Percentiles rank a stretch among this genome's conserved stretches.
Conservation (phyloP, 2,797 vertebrate species). For the Hydrocynus forskahlii region DNA sequence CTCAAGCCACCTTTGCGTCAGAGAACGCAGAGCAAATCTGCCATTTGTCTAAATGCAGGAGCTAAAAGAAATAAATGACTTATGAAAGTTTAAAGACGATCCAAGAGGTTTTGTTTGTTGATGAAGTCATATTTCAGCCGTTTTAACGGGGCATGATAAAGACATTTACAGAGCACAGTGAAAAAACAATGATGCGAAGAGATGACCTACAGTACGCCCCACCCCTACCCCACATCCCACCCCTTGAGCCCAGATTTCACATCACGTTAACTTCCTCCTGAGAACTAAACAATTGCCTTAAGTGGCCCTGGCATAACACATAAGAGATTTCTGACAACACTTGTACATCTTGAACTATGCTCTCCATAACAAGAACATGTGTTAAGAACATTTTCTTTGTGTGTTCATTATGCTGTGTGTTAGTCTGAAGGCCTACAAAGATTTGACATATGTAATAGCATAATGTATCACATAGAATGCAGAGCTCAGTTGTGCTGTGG, state of each 20-base stretch:
- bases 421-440: constrained; percentile 15
- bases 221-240: background rate
- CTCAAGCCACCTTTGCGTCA: constrained; percentile 5
- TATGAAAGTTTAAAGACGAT: constrained; percentile 63
- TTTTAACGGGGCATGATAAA: constrained; percentile 67
- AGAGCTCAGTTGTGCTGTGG: constrained; percentile 36
- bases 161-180: constrained; percentile 72
- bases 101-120: constrained; percentile 64
- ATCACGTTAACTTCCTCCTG: background rate
- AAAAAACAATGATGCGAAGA: constrained; percentile 65
- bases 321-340: constrained; percentile 8
- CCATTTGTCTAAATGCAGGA: constrained; percentile 36
- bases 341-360: constrained; percentile 4
- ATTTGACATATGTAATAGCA: constrained; percentile 9
- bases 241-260: background rate
- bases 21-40: constrained; percentile 27
- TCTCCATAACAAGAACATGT: constrained; percentile 31
- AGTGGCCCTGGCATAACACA: background rate
- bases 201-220: constrained; percentile 25
- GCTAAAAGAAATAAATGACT: constrained; percentile 54
- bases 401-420: constrained; percentile 28
- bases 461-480: constrained; percentile 28
- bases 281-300: constrained; percentile 4
- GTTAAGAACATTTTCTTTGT: constrained; percentile 8
- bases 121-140: constrained; percentile 73